Evolutionary conservation across 2,888 invertebrate genomes (phyloP).

Genomic region (Apotomis betuletana): DNA sequence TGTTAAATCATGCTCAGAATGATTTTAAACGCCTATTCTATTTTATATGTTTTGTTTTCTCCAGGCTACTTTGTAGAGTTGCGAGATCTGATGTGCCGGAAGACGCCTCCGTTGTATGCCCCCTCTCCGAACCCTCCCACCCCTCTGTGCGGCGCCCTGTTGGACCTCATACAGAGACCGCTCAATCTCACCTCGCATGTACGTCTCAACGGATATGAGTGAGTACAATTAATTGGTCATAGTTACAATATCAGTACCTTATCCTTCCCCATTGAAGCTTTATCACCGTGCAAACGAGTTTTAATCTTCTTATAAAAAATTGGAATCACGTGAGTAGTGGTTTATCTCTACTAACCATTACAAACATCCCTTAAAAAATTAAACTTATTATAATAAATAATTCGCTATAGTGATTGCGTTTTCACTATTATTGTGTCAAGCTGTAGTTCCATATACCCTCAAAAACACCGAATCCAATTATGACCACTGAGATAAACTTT

Average conservation of each 20-base stretch:
- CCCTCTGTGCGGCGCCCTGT: conserved; percentile 87
- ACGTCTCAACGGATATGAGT: conserved; percentile 76
- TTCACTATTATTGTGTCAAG: too few relatives aligned
- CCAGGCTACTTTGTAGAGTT: conserved; percentile 90
- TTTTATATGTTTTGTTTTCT: conserved; percentile 45
- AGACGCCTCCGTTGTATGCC: conserved; percentile 87
- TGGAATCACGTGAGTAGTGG: neutral
- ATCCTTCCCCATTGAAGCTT: too few relatives aligned
- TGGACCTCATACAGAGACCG: conserved; percentile 91
- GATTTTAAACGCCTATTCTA: neutral
- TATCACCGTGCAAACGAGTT: too few relatives aligned
- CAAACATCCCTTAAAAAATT: too few relatives aligned
- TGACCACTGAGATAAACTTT: too few relatives aligned
- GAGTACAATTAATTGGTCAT: conserved; percentile 53
- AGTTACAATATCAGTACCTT: neutral
- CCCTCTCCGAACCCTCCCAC: conserved; percentile 88
- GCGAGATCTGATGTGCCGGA: conserved; percentile 86
- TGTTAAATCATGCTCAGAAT: too few relatives aligned
- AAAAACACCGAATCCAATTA: too few relatives aligned
- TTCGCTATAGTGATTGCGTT: too few relatives aligned
- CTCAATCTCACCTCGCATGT: conserved; percentile 82
- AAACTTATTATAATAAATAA: too few relatives aligned
- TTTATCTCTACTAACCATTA: neutral
- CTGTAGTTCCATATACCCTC: too few relatives aligned
- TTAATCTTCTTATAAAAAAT: neutral